Evolutionary conservation across 2,113 vertebrate genomes (phyloP), one percentile per base, ranked within the genome.

Genomic region (Polyodon spathula): DNA sequence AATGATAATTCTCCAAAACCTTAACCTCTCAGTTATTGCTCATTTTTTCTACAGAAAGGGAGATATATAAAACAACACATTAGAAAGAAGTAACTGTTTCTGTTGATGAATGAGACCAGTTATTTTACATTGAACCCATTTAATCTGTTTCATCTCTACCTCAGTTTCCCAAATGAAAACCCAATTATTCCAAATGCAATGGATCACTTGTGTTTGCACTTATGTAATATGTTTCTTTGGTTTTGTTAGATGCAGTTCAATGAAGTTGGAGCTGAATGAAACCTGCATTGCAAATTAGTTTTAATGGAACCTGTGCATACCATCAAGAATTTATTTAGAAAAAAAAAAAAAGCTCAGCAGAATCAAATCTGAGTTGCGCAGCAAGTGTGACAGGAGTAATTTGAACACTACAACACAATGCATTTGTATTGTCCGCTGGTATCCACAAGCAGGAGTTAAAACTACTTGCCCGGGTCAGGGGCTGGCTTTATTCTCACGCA

Each of bases 311-410:
- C 53, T 54, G 16, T 27, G 12, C 46, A 4, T 50, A 50, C 53
- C 53, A 54, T 54, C 53, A 55, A 55, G 16, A 55, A 5, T 17
- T 51, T 10, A 12, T 39, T 54, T 54, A 46, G 41, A 37, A 15
- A 48, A 15, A 37, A 38, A 62, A 55, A 55, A 38, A 39, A 55
- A 46, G 44, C 44, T 46, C 16, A 55, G 37, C 40, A 6, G 38
- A 27, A 60, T 53, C 40, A 38, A 55, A 43, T 58, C 37, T 51
- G 58, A 66, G 40, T 54, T 61, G 64, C 58, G 64, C 59, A 62
- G 59, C 10, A 17, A 40, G 52, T 16, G 56, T 63, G 57, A 60
- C 65, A 42, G 44, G 37, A 62, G 51, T 54, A 54, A 67, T 63
- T 54, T 63, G 40, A 9, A 42, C 11, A 3, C 17, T 48, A 6